Evolutionary conservation across 1,140 invertebrate species (phyloP).

Genomic region (Calliopsis andreniformis): DNA sequence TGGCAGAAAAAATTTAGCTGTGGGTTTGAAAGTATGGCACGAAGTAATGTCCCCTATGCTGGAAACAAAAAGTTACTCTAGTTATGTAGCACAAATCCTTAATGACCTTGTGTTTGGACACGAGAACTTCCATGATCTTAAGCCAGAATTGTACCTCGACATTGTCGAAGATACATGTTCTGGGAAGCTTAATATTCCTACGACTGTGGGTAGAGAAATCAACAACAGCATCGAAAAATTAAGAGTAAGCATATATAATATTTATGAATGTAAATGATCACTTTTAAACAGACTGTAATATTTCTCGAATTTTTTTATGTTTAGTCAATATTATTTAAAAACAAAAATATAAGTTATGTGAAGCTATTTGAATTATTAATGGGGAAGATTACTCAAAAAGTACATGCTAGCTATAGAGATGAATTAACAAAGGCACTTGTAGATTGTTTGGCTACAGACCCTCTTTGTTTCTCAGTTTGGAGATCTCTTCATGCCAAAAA

Average conservation of each 20-base stretch:
- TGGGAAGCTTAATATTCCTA: conserved; percentile 73
- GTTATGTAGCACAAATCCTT: conserved; percentile 87
- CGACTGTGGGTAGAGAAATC: conserved; percentile 66
- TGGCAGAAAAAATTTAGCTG: conserved; percentile 85
- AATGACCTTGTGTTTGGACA: conserved; percentile 82
- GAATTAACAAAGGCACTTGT: conserved; percentile 78
- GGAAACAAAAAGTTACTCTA: conserved; percentile 87
- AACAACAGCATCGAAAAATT: conserved; percentile 75
- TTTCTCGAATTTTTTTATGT: conserved; percentile 64
- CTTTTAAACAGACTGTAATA: conserved; percentile 8
- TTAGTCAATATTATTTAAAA: conserved; percentile 74
- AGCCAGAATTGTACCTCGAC: conserved; percentile 77
- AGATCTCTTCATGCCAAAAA: conserved; percentile 82
- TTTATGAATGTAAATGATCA: neutral
- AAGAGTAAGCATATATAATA: conserved; percentile 71
- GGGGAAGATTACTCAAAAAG: conserved; percentile 75
- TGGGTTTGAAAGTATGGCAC: conserved; percentile 91
- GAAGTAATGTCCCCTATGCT: conserved; percentile 90
- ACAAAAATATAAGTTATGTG: conserved; percentile 74
- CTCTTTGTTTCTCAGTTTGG: conserved; percentile 82
- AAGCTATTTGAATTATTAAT: conserved; percentile 80
- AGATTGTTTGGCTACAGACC: conserved; percentile 80
- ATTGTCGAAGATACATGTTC: conserved; percentile 77
- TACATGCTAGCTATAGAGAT: conserved; percentile 73
- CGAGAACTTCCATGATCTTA: conserved; percentile 72